These are phyloP conservation scores for Embidobia sp. DNA, from an alignment of 2,888 invertebrate genomes.

Conservation along the genomic window DNA sequence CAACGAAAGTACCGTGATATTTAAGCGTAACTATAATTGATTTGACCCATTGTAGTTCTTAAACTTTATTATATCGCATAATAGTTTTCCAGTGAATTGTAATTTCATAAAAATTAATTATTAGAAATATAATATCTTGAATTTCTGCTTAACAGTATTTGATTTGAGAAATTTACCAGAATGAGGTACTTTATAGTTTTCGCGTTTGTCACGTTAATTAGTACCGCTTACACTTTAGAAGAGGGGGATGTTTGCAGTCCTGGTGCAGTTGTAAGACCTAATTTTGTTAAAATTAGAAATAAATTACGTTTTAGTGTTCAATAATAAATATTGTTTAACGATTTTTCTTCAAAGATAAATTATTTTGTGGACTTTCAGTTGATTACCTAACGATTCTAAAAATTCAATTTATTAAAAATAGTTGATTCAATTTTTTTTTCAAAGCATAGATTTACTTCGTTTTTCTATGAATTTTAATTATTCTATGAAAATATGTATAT, in stretches of 20 bases:
- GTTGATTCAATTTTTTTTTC: too few species aligned
- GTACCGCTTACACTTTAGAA: conserved; percentile 10
- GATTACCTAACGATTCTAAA: too few species aligned
- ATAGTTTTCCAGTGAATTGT: not conserved
- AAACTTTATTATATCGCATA: not conserved
- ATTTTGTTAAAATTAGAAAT: too few species aligned
- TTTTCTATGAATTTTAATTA: too few species aligned
- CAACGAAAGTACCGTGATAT: conserved; percentile 24
- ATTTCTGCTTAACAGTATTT: conserved; percentile 34
- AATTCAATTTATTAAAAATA: too few species aligned
- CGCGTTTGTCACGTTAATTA: not conserved
- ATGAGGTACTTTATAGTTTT: conserved; percentile 36
- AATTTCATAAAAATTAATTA: not conserved
- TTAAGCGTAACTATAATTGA: conserved; percentile 44
- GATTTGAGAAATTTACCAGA: conserved; percentile 42
- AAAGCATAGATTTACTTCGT: too few species aligned
- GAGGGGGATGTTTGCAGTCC: conserved; percentile 31
- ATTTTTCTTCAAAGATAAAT: too few species aligned
- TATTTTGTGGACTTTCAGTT: too few species aligned
- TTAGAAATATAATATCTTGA: not conserved
- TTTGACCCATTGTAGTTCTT: conserved; percentile 16
- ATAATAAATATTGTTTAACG: too few species aligned
- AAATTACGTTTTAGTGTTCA: too few species aligned
- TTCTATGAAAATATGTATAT: too few species aligned
- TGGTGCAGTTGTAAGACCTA: conserved; percentile 37